Base-by-base conservation (phyloP, 2,888 invertebrate genomes). In the Junonia oenone region DNA sequence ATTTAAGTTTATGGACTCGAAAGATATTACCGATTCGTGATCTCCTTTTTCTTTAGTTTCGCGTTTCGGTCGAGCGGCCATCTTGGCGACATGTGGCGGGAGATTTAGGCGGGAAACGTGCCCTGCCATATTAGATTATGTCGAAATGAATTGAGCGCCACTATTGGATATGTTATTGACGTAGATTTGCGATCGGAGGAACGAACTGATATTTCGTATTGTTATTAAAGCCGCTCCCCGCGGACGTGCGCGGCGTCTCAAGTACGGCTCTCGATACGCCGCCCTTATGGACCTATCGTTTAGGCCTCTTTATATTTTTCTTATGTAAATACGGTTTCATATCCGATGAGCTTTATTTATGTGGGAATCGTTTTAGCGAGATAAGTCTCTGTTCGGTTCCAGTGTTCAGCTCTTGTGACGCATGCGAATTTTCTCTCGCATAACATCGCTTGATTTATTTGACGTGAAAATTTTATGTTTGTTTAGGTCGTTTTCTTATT, bases 101-200 rank as follows among this genome's bases (percentile, higher is more conserved):
- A 89, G 88, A 90, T 90, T 90, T 89, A 90, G 85, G 80, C 88
- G 84, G 84, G 82, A 84, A 87, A 86, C 90, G 90, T 90, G 90
- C 85, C 80, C 84, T 74, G 83, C 84, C 83, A 83, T 88, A 89
- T 88, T 83, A 87, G 87, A 87, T 89, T 88, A 89, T 87, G 89
- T 86, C 84, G 89, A 83, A 90, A 89, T 89, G 90, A 89, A 90
- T 89, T 87, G 90, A 72, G 72, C 75, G 72, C 87, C 85, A 86
- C 88, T 89, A 90, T 89, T 88, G 89, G 89, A 90, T 90, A 87
- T 90, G 90, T 89, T 90, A 90, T 90, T 88, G 90, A 89, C 87
- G 83, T 87, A 89, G 88, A 90, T 90, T 90, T 90, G 89, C 90
- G 90, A 90, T 86, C 87, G 85, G 74, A 89, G 84, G 84, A 90